Evolutionary conservation across 2,113 vertebrate species (phyloP).

Genomic region (Heloderma charlesbogerti): DNA sequence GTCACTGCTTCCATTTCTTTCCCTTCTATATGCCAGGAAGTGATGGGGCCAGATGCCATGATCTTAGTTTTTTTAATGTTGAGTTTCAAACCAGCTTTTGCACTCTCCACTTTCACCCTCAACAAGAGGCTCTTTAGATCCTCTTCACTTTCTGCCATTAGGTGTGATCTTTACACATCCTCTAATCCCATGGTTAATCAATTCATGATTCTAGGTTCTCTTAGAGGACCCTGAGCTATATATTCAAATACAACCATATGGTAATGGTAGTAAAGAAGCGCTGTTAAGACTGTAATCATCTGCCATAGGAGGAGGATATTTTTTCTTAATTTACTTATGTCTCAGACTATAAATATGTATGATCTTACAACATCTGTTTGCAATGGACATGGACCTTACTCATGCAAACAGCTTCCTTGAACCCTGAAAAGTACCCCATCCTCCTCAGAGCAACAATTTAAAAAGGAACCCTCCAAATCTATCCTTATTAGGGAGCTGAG

Average conservation of each 20-base stretch:
- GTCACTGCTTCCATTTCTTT: too few relatives aligned
- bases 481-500: not conserved
- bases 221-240: not conserved
- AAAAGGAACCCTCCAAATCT: not conserved
- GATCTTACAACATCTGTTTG: not conserved
- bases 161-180: not conserved
- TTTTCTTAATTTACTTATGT: not conserved
- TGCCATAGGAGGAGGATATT: not conserved
- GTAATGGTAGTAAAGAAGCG: not conserved
- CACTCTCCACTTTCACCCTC: too few relatives aligned
- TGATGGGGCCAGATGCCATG: too few relatives aligned
- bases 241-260: not conserved
- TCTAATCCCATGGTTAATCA: not conserved
- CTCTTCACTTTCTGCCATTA: too few relatives aligned
- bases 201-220: not conserved
- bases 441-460: not conserved
- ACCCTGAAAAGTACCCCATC: not conserved
- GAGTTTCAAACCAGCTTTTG: too few relatives aligned
- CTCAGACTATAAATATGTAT: not conserved
- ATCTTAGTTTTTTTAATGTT: too few relatives aligned
- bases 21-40: too few relatives aligned
- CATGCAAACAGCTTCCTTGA: slow-evolving; percentile 6
- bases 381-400: not conserved
- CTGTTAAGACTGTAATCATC: not conserved
- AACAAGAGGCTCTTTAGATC: too few relatives aligned